Evolutionary conservation across 2,797 vertebrate species (phyloP).

Genomic region (Semaprochilodus insignis): DNA sequence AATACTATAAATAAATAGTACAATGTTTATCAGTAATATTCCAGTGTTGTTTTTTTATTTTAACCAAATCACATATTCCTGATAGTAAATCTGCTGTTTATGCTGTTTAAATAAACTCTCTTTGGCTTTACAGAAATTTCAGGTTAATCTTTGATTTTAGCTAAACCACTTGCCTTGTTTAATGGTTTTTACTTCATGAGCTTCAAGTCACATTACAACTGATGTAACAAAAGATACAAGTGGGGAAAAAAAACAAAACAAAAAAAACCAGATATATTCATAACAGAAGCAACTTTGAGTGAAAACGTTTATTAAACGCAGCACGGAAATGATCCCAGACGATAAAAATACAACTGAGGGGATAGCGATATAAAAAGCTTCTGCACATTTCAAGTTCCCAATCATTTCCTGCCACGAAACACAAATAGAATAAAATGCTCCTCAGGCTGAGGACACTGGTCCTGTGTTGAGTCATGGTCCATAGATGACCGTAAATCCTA

Average conservation of each 20-base stretch:
- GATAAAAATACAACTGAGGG: conserved; percentile 8
- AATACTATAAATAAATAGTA: conserved; percentile 53
- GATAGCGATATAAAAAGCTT: conserved; percentile 32
- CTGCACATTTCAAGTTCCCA: conserved; percentile 13
- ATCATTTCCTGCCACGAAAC: conserved; percentile 37
- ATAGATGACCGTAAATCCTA: conserved; percentile 26
- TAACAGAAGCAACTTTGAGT: neutral
- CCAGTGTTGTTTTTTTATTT: conserved; percentile 29
- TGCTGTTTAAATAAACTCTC: conserved; percentile 40
- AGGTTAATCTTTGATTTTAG: conserved; percentile 6
- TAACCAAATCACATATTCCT: conserved; percentile 17
- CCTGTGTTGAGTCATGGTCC: conserved; percentile 19
- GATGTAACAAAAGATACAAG: neutral
- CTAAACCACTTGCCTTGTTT: neutral
- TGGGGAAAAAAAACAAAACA: too few relatives aligned
- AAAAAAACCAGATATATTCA: neutral
- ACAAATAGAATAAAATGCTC: conserved; percentile 25
- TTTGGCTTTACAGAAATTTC: conserved; percentile 28
- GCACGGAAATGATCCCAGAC: conserved; percentile 11
- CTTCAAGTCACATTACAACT: neutral
- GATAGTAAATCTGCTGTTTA: conserved; percentile 26
- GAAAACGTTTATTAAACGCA: conserved; percentile 41
- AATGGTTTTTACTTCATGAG: neutral
- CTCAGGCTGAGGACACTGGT: conserved; percentile 15
- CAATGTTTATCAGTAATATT: conserved; percentile 49